These are phyloP conservation scores for Serripes groenlandicus DNA, from an alignment of 2,888 invertebrate species.

Conservation along the genomic window DNA sequence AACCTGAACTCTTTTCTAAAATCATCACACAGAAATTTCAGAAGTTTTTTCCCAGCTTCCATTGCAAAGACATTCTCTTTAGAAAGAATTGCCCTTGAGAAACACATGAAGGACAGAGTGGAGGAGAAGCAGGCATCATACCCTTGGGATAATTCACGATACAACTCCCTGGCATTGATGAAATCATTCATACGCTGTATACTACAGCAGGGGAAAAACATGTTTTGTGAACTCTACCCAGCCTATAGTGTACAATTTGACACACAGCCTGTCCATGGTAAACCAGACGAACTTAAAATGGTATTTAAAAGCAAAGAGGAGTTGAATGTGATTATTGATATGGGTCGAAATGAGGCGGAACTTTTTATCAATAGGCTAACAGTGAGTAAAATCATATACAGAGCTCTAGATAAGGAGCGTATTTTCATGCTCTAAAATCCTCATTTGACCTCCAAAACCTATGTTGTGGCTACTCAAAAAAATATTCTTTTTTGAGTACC, in stretches of 20 bases:
- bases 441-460: too few species aligned
- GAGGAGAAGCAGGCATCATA: slow-evolving; percentile 1
- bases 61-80: slow-evolving; percentile 14
- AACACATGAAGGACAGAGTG: slow-evolving; percentile 10
- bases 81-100: slow-evolving; percentile 9
- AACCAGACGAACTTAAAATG: slow-evolving; percentile 8
- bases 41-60: slow-evolving; percentile 24
- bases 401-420: too few species aligned
- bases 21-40: neutral
- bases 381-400: too few species aligned
- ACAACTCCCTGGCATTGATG: slow-evolving; percentile 12
- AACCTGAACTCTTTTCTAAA: neutral
- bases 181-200: slow-evolving; percentile 14
- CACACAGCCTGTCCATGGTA: neutral
- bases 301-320: neutral
- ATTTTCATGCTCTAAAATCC: too few species aligned
- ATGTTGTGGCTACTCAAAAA: too few species aligned
- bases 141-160: neutral
- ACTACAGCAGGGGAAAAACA: slow-evolving; percentile 2
- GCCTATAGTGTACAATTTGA: slow-evolving; percentile 5
- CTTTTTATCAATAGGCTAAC: neutral
- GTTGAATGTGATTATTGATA: slow-evolving; percentile 17
- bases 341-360: neutral
- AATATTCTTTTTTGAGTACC: too few species aligned
- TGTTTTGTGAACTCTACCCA: neutral